These are phyloP conservation scores for Nasonia oneida DNA, from an alignment of 2,888 invertebrate species.

Conservation along the genomic window DNA sequence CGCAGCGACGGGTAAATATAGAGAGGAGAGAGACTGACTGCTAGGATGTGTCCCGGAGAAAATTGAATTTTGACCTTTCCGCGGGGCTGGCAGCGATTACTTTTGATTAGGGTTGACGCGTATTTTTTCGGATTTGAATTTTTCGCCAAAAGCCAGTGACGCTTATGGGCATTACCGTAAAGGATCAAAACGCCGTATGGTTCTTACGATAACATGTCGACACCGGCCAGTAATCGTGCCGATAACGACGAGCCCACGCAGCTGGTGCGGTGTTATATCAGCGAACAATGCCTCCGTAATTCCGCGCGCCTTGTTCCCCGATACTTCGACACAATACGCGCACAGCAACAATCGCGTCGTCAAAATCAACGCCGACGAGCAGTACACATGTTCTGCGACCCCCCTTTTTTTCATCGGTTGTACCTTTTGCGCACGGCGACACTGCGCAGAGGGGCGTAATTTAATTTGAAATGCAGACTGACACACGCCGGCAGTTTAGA, in stretches of 20 bases:
- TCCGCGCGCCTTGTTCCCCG: neutral
- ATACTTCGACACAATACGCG: neutral
- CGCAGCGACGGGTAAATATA: slow-evolving; percentile 37
- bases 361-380: neutral
- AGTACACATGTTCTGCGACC: neutral
- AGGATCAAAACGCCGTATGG: too few relatives aligned
- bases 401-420: neutral
- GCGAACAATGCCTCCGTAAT: neutral
- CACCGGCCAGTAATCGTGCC: neutral
- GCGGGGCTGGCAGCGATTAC: neutral
- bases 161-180: too few relatives aligned
- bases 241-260: neutral
- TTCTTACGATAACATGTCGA: neutral
- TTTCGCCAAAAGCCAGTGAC: neutral
- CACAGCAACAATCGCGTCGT: slow-evolving; percentile 12
- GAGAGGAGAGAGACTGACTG: neutral
- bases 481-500: slow-evolving; percentile 72
- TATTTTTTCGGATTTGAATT: neutral
- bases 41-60: neutral
- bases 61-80: slow-evolving; percentile 16
- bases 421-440: too few relatives aligned
- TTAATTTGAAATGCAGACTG: slow-evolving; percentile 78
- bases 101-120: neutral
- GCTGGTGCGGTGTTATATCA: neutral
- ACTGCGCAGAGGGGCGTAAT: slow-evolving; percentile 68